A percentile compares a stretch with the other conserved stretches of the same genome.
Conservation (phyloP, 2,888 invertebrate species). For the Drosophila kambysellisi region DNA sequence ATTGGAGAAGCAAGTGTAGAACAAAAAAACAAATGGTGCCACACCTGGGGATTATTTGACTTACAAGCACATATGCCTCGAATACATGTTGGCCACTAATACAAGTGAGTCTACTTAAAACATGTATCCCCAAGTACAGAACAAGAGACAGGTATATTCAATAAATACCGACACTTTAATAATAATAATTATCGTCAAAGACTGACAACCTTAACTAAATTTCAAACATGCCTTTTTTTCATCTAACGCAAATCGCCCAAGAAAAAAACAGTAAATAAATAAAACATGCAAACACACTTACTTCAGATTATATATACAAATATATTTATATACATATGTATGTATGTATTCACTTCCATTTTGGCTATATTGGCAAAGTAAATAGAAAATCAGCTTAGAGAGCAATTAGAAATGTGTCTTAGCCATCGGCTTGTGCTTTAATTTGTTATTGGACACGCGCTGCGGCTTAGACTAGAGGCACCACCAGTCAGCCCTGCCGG, state of each 20-base stretch:
- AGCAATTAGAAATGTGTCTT: conserved; percentile 43
- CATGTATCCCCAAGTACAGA: not conserved
- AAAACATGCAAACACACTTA: not conserved
- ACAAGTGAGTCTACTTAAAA: not conserved
- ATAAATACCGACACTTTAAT: not conserved
- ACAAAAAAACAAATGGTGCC: not conserved
- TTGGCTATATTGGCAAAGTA: not conserved
- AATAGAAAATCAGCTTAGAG: conserved; percentile 35
- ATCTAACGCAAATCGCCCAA: not conserved
- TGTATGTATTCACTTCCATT: not conserved
- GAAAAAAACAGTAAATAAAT: not conserved
- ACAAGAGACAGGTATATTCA: not conserved
- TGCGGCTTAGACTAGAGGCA: conserved; percentile 29
- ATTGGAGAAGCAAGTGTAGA: not conserved
- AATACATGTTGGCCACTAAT: not conserved
- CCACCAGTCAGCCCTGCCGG: not conserved
- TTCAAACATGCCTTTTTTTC: not conserved
- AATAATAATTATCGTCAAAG: not conserved
- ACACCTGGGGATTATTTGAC: not conserved
- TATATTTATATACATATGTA: not conserved
- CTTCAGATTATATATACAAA: not conserved
- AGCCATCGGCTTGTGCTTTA: conserved; percentile 29
- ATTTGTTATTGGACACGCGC: conserved; percentile 44
- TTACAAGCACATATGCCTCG: not conserved
- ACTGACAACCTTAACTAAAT: not conserved